Evolutionary conservation across 37 sponge, comb jelly and placozoan genomes (phyloP), one percentile per base, ranked within the genome.

Genomic region (Corticium candelabrum): DNA sequence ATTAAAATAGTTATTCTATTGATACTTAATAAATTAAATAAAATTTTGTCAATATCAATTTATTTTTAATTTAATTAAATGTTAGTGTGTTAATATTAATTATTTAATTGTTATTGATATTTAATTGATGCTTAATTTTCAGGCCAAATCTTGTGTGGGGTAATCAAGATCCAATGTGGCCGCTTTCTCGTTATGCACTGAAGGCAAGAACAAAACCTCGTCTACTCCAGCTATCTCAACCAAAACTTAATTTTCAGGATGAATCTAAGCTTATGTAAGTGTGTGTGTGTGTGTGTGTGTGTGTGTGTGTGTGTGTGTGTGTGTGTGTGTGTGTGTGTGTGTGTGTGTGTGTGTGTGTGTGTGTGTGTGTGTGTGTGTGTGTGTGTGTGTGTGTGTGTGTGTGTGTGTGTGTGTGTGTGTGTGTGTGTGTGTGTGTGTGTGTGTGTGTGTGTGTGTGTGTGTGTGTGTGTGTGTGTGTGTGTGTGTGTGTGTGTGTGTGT

Each of bases 81-180:
- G n/a, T n/a, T n/a, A n/a, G n/a, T n/a, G n/a, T n/a, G n/a, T n/a
- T n/a, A n/a, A n/a, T n/a, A n/a, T n/a, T n/a, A n/a, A n/a, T n/a
- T n/a, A n/a, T n/a, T n/a, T n/a, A 50, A 50, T 50, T 21, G 21
- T 27, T 50, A 50, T 50, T 3, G 27, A 4, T 3, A 76, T 1
- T 80, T 56, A n/a, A 2, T 82, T 37, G 35, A 35, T 32, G 7
- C 39, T 3, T 75, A 38, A 56, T 76, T 1, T 78, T 7, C 67
- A 89, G 93, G 41, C 93, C 89, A 7, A 71, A 79, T 37, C 68
- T 92, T 76, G 80, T 77, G 43, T 96, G 97, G 97, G 97, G 97
- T 11, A 92, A 92, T 79, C 97, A 92, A 68, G 91, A 93, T 38
- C 79, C 90, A 15, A 96, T 96, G 83, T 88, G 91, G 85, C 89